Conservation (phyloP, 2,888 invertebrate genomes). For the Pedicia rivosa region DNA sequence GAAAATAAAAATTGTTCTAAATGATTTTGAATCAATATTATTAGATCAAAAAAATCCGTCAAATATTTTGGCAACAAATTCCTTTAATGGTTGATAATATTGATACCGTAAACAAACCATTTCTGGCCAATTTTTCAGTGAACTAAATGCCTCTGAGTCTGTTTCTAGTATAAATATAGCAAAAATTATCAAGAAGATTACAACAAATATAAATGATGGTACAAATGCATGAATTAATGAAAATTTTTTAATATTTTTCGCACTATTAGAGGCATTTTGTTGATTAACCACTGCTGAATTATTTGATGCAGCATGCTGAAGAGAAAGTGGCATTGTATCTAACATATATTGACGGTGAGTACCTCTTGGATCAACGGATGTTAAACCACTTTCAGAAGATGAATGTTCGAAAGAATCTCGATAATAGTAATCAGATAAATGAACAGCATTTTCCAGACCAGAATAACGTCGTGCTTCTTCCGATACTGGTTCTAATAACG, state of each 20-base stretch:
- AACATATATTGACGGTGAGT: slow-evolving; percentile 15
- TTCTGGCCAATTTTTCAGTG: slow-evolving; percentile 59
- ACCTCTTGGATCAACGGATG: slow-evolving; percentile 17
- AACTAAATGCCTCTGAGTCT: slow-evolving; percentile 52
- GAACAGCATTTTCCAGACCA: slow-evolving; percentile 26
- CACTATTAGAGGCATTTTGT: slow-evolving; percentile 20
- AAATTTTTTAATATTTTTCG: slow-evolving; percentile 35
- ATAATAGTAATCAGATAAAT: slow-evolving; percentile 47
- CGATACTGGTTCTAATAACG: slow-evolving; percentile 47
- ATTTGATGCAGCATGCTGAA: slow-evolving; percentile 9
- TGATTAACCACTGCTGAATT: slow-evolving; percentile 16
- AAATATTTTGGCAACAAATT: slow-evolving; percentile 36
- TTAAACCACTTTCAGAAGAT: slow-evolving; percentile 57
- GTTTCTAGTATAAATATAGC: slow-evolving; percentile 63
- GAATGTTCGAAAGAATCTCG: slow-evolving; percentile 66
- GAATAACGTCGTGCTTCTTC: slow-evolving; percentile 37
- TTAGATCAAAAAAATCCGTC: slow-evolving; percentile 4
- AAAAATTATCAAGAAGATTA: slow-evolving; percentile 47
- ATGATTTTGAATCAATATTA: too few relatives aligned
- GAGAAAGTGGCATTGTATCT: slow-evolving; percentile 4
- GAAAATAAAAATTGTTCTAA: too few relatives aligned
- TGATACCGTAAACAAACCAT: slow-evolving; percentile 57
- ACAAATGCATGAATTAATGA: slow-evolving; percentile 56
- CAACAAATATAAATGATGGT: slow-evolving; percentile 60
- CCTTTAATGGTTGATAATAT: slow-evolving; percentile 71